These are phyloP conservation scores for Eurystomus gularis DNA, from an alignment of 2,113 vertebrate species.

Conservation along the genomic window DNA sequence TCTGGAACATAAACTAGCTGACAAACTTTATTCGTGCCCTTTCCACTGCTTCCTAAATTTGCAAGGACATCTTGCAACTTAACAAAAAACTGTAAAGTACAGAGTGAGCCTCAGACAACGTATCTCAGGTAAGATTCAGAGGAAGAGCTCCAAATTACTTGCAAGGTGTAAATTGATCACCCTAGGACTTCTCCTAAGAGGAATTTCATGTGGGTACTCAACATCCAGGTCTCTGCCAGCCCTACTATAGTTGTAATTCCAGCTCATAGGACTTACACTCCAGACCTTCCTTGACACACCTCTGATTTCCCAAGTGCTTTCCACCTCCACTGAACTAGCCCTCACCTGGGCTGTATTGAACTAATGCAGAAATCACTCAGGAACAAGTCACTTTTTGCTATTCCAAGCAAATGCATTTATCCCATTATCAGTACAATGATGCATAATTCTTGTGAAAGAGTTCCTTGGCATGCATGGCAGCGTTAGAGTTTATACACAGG, in stretches of 20 bases:
- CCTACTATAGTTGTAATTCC: not conserved
- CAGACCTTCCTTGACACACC: not conserved
- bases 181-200: not conserved
- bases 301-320: not conserved
- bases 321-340: accelerated
- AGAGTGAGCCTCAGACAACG: not conserved
- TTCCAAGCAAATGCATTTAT: not conserved
- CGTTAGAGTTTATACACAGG: not conserved
- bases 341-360: not conserved
- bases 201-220: accelerated
- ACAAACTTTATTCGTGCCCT: not conserved
- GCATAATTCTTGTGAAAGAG: not conserved
- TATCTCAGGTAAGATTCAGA: not conserved
- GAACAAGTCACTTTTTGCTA: not conserved
- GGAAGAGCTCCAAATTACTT: not conserved
- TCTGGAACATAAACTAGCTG: not conserved
- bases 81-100: not conserved
- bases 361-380: not conserved
- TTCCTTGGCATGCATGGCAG: not conserved
- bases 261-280: not conserved
- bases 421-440: not conserved
- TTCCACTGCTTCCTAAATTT: not conserved
- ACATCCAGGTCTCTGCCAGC: not conserved
- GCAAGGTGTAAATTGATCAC: not conserved
- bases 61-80: not conserved